phyloP scores from a whole-genome alignment of 1,140 invertebrate species.

The Aphelenchoides avenae region DNA sequence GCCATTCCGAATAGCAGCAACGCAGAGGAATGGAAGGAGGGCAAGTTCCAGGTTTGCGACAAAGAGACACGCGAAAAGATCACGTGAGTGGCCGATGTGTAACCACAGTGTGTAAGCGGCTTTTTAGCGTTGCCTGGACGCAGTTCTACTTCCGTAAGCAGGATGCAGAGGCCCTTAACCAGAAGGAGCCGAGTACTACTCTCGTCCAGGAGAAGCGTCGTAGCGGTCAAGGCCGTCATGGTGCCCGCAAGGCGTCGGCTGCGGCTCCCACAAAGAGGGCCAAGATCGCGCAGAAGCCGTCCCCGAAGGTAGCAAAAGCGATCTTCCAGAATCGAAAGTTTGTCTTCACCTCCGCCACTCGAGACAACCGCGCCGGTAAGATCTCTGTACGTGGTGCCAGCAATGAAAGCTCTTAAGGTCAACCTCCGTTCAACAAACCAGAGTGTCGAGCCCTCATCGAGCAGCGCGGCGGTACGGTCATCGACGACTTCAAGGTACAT shows the following conservation, averaged over 20 bases:
- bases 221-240: too few relatives aligned
- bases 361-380: conserved; percentile 11
- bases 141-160: conserved; percentile 37
- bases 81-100: conserved; percentile 1
- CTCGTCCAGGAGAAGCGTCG: background rate
- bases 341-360: conserved; percentile 48
- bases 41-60: conserved; percentile 30
- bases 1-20: conserved; percentile 30
- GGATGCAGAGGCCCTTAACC: too few relatives aligned
- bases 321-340: conserved; percentile 43
- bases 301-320: conserved; percentile 6
- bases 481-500: conserved; percentile 51
- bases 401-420: conserved; percentile 24
- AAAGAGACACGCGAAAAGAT: conserved; percentile 20
- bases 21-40: conserved; percentile 44
- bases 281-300: conserved; percentile 4
- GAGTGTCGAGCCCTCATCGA: conserved; percentile 39
- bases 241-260: conserved; percentile 9
- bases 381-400: background rate
- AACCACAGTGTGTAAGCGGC: too few relatives aligned
- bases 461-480: conserved; percentile 40
- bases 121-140: conserved; percentile 41
- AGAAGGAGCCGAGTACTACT: conserved; percentile 13
- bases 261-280: conserved; percentile 10
- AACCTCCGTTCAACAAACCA: conserved; percentile 53